Base-by-base conservation (phyloP, 1,140 invertebrate species). In the Bathynomus jamesi region DNA sequence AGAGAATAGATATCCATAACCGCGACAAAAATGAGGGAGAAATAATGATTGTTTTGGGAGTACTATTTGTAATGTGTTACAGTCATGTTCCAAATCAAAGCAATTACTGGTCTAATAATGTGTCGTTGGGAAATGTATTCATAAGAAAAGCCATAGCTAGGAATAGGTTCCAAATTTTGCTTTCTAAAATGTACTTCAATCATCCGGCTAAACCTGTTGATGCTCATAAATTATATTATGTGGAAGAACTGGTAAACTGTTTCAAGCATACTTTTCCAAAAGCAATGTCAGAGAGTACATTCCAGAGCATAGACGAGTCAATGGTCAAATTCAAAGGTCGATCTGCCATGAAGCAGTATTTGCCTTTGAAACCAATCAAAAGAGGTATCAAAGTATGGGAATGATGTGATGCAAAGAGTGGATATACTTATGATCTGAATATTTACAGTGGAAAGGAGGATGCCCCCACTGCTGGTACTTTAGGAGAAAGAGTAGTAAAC, bases 361-460 rank as follows among this genome's bases (percentile, higher is more conserved):
- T 79, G 40, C 80, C 80, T 25, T 28, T 80, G 30, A 81, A 81
- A 69, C 78, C 78, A 3, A 79, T 78, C 24, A 81, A 82, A 77
- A 61, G 78, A 65, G 81, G 81, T 24, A 80, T 81, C 61, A 81
- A 81, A 77, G 73, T 81, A 25, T 81, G 80, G 79, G 40, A 74
- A 46, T 29, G 77, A 40, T 76, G 76, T 69, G 79, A 81, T 72
- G 53, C 79, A 32, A 24, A 73, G 31, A 77, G 69, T 60, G 78
- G 80, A 10, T 79, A 78, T 69, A 70, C 32, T 28, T 81, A 79
- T 72, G 79, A 79, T 61, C 62, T 78, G 13, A 77, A 79, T 61
- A 71, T 80, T 30, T 80, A 79, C 67, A 25, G 67, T 53, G 79
- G 78, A 62, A 78, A 76, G 76, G 73, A 79, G 71, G 28, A 4